Percentiles rank a stretch among this genome's conserved stretches.
These are phyloP conservation scores for Panagrolaimus sp. DNA, from an alignment of 1,140 invertebrate genomes.

Conservation along the genomic window DNA sequence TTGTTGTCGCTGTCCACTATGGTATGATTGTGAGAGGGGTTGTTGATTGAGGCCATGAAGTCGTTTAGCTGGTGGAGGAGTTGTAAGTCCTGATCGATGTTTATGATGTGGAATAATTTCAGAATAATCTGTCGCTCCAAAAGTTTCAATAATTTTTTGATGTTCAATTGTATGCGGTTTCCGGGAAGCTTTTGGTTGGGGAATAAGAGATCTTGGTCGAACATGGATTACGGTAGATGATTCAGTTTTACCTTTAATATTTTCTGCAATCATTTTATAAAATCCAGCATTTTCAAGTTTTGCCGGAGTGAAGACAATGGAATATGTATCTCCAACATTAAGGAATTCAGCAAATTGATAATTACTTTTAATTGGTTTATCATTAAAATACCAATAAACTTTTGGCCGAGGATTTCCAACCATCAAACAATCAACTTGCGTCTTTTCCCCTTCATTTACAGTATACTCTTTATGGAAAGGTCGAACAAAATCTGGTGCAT, in stretches of 20 bases:
- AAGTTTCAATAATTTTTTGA: conserved; percentile 32
- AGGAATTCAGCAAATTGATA: conserved; percentile 53
- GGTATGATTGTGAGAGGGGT: neutral
- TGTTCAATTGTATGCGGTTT: conserved; percentile 17
- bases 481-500: conserved; percentile 55
- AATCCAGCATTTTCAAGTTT: conserved; percentile 56
- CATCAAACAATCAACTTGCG: conserved; percentile 61
- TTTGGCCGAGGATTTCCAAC: conserved; percentile 63
- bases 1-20: conserved; percentile 12
- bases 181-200: conserved; percentile 31
- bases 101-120: conserved; percentile 20
- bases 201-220: conserved; percentile 50
- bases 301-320: conserved; percentile 52
- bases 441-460: conserved; percentile 61
- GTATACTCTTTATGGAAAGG: conserved; percentile 56
- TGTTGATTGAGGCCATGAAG: neutral
- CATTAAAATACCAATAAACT: conserved; percentile 64
- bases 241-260: conserved; percentile 62
- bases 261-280: conserved; percentile 61
- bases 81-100: conserved; percentile 20
- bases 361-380: conserved; percentile 60
- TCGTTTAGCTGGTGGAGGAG: conserved; percentile 46
- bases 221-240: conserved; percentile 56
- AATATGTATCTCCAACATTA: conserved; percentile 61
- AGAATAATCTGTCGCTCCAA: conserved; percentile 35